Percentiles rank a stretch among this genome's conserved stretches.
phyloP scores from a whole-genome alignment of 2,888 invertebrate species.

The Osedax frankpressi region DNA sequence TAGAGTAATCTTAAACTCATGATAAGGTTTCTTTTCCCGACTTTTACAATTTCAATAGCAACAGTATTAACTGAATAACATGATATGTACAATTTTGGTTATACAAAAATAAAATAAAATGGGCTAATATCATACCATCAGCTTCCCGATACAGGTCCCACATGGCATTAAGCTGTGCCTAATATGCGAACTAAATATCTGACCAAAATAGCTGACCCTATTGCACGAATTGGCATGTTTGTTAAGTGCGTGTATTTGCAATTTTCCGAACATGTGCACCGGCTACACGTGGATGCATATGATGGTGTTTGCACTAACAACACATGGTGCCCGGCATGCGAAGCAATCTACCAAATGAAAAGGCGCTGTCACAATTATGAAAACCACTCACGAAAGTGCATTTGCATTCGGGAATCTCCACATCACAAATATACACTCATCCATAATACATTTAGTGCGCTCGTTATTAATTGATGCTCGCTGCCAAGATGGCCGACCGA shows the following conservation, averaged over 20 bases:
- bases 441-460: slow-evolving; percentile 1
- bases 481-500: not conserved
- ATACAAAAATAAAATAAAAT: not conserved
- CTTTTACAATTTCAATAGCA: not conserved
- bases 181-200: slow-evolving; percentile 2
- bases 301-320: not conserved
- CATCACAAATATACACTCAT: slow-evolving; percentile 5
- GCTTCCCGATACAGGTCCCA: not conserved
- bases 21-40: not conserved
- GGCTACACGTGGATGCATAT: not conserved
- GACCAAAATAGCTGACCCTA: slow-evolving; percentile 1
- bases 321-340: not conserved
- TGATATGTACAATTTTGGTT: not conserved
- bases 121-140: not conserved
- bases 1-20: not conserved
- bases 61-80: not conserved
- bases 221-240: not conserved
- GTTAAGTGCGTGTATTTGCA: slow-evolving; percentile 4
- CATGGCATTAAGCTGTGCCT: not conserved
- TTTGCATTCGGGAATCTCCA: slow-evolving; percentile 6
- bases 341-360: slow-evolving; percentile 7
- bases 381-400: slow-evolving; percentile 1
- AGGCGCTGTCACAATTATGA: not conserved
- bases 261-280: not conserved
- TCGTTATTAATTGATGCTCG: slow-evolving; percentile 3